phyloP scores from a whole-genome alignment of 2,888 invertebrate species.

The Lypha dubia region DNA sequence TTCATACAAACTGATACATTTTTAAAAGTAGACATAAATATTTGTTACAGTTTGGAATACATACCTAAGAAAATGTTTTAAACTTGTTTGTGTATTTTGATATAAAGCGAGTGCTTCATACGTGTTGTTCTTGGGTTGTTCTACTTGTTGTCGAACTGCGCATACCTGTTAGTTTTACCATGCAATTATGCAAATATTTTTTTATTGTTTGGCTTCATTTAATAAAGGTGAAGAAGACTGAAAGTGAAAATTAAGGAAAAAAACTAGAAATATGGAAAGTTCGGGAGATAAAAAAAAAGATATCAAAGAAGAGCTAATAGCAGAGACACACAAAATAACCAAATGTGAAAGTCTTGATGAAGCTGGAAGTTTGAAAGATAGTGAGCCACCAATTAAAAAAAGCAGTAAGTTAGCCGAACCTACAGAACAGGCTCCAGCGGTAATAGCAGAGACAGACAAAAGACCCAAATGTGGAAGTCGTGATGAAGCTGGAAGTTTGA shows the following conservation, averaged over 20 bases:
- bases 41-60: no score
- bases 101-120: no score
- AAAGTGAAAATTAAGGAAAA: constrained; percentile 7
- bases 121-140: no score
- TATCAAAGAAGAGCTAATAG: constrained; percentile 11
- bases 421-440: no score
- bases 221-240: background rate
- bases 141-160: no score
- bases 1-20: no score
- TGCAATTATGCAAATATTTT: constrained; percentile 54
- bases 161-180: no score
- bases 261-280: constrained; percentile 32
- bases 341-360: constrained; percentile 62
- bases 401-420: constrained; percentile 39
- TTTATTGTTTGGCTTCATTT: constrained; percentile 62
- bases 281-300: constrained; percentile 29
- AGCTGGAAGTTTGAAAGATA: constrained; percentile 43
- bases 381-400: constrained; percentile 51
- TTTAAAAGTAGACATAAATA: no score
- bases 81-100: no score
- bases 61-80: no score
- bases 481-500: constrained; percentile 42
- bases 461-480: constrained; percentile 57
- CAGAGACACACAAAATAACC: background rate
- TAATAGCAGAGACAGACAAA: background rate